Evolutionary conservation across 1,140 invertebrate species (phyloP).

Genomic region (Ephestia elutella): DNA sequence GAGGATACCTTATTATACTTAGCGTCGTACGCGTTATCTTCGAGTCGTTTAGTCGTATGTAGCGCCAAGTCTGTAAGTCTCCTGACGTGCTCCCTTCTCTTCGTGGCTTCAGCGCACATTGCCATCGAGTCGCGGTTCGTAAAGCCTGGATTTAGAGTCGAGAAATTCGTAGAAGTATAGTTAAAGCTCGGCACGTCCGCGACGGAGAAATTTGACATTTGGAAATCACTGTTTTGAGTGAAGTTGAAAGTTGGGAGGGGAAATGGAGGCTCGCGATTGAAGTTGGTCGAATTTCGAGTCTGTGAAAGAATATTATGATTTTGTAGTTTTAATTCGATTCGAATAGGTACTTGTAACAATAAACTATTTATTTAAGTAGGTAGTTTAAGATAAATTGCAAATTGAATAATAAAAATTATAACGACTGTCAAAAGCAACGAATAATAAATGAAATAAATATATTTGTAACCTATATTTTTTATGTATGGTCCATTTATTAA

Average conservation of each 20-base stretch:
- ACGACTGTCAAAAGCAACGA: too few species aligned
- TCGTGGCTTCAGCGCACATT: slow-evolving; percentile 26
- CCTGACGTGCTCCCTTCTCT: slow-evolving; percentile 35
- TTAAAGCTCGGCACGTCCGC: background rate
- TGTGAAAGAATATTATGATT: background rate
- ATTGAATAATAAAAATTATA: too few species aligned
- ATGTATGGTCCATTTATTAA: too few species aligned
- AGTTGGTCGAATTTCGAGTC: background rate
- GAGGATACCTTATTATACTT: slow-evolving; percentile 28
- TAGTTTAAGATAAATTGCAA: too few species aligned
- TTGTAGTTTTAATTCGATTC: too few species aligned
- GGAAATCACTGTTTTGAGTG: background rate
- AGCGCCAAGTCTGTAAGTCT: slow-evolving; percentile 38
- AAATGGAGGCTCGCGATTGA: background rate
- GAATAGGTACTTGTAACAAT: too few species aligned
- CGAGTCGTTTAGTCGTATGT: slow-evolving; percentile 37
- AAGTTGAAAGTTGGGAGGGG: background rate
- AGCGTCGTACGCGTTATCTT: slow-evolving; percentile 33
- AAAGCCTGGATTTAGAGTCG: slow-evolving; percentile 6
- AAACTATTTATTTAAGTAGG: too few species aligned
- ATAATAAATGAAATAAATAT: too few species aligned
- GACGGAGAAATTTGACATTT: background rate
- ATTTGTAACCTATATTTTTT: too few species aligned
- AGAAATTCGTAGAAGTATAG: slow-evolving; percentile 12
- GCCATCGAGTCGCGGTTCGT: background rate